Percentiles rank a stretch among this genome's conserved stretches.
These are phyloP conservation scores for Aphidius gifuensis DNA, from an alignment of 1,140 invertebrate genomes.

Conservation along the genomic window DNA sequence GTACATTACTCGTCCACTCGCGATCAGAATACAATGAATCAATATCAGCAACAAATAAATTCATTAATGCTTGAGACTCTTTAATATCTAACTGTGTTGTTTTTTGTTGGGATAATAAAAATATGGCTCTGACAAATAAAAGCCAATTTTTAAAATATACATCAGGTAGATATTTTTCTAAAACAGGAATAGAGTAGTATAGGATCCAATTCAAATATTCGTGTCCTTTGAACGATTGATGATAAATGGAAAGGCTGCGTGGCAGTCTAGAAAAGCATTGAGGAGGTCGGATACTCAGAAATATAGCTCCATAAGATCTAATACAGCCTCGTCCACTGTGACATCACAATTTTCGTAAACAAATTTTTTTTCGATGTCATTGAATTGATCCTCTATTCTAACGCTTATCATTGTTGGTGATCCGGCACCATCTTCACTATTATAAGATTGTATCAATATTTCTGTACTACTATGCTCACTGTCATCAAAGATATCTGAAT, in stretches of 20 bases:
- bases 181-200: conserved; percentile 27
- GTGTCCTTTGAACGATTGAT: conserved; percentile 27
- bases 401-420: too few relatives aligned
- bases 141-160: conserved; percentile 34
- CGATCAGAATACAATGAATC: conserved; percentile 26
- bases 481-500: too few relatives aligned
- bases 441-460: background rate
- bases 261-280: conserved; percentile 25
- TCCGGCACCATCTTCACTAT: background rate
- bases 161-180: conserved; percentile 23
- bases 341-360: background rate
- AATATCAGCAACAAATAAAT: conserved; percentile 27
- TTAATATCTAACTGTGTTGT: conserved; percentile 17
- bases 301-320: background rate
- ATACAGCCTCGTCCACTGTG: background rate
- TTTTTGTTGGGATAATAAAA: conserved; percentile 26
- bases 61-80: conserved; percentile 24
- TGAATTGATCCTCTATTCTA: too few relatives aligned
- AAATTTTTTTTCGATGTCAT: background rate
- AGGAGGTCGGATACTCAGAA: conserved; percentile 26
- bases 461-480: background rate
- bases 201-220: conserved; percentile 29
- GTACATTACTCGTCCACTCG: conserved; percentile 27
- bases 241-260: conserved; percentile 12
- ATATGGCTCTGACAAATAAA: conserved; percentile 23